Evolutionary conservation across 2,113 vertebrate species (phyloP).

Genomic region (Mugil cephalus): DNA sequence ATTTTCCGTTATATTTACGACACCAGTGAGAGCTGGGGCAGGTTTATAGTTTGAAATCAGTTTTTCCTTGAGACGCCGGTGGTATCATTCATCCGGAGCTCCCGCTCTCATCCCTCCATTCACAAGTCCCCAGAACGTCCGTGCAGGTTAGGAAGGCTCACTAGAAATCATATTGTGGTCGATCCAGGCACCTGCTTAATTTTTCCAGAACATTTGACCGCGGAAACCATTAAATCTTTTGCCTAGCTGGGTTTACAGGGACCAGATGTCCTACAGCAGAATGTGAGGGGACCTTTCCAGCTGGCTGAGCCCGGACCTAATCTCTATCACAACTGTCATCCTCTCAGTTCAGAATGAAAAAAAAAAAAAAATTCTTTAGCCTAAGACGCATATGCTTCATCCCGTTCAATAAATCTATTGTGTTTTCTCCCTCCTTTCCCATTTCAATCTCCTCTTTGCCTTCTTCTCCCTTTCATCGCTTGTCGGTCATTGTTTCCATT

Average conservation of each 20-base stretch:
- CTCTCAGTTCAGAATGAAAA: slow-evolving; percentile 37
- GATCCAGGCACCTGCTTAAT: slow-evolving; percentile 51
- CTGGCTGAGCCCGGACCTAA: slow-evolving; percentile 47
- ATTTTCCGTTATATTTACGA: slow-evolving; percentile 43
- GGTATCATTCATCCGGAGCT: slow-evolving; percentile 34
- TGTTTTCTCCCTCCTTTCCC: slow-evolving; percentile 14
- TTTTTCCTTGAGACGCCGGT: slow-evolving; percentile 26
- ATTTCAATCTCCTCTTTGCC: slow-evolving; percentile 1
- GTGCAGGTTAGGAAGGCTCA: slow-evolving; percentile 36
- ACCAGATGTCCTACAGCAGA: slow-evolving; percentile 66
- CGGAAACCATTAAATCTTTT: slow-evolving; percentile 61
- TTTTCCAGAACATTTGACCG: slow-evolving; percentile 64
- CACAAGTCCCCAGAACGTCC: slow-evolving; percentile 21
- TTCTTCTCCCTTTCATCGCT: background rate
- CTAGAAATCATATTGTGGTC: slow-evolving; percentile 40
- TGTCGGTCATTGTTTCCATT: slow-evolving; percentile 49
- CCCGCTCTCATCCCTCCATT: slow-evolving; percentile 33
- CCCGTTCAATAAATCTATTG: slow-evolving; percentile 38
- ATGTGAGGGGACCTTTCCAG: slow-evolving; percentile 47
- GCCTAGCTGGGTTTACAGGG: slow-evolving; percentile 46
- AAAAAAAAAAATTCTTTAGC: slow-evolving; percentile 36
- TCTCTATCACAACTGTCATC: slow-evolving; percentile 59
- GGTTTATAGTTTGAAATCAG: slow-evolving; percentile 33
- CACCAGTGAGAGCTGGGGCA: slow-evolving; percentile 23
- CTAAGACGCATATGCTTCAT: slow-evolving; percentile 20